A percentile compares a stretch with the other conserved stretches of the same genome.
phyloP scores from a whole-genome alignment of 2,888 invertebrate species.

The Habroteleia sp. region DNA sequence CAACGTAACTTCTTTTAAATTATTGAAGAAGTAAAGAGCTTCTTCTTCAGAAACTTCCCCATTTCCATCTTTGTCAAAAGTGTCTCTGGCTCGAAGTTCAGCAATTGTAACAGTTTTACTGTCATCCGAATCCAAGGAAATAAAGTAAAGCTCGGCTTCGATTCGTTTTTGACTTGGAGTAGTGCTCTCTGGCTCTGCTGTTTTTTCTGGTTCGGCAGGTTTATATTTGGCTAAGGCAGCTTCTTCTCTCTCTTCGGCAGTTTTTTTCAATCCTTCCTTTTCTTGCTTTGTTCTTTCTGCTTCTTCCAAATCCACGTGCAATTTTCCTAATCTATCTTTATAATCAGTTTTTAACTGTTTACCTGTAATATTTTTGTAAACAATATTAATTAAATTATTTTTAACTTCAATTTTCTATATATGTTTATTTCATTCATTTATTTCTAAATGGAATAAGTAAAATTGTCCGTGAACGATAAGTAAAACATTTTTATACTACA shows the following conservation, averaged over 20 bases:
- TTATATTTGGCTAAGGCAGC: conserved; percentile 89
- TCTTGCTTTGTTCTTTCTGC: conserved; percentile 91
- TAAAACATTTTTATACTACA: conserved; percentile 5
- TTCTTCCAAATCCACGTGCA: conserved; percentile 88
- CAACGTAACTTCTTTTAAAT: conserved; percentile 85
- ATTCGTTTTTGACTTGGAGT: conserved; percentile 85
- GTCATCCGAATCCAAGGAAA: conserved; percentile 91
- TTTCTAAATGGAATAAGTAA: too few relatives aligned
- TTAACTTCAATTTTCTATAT: too few relatives aligned
- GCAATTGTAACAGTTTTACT: conserved; percentile 87
- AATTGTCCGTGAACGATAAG: neutral
- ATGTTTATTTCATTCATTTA: too few relatives aligned
- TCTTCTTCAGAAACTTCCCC: conserved; percentile 94
- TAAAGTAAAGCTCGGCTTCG: conserved; percentile 86
- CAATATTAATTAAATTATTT: too few relatives aligned
- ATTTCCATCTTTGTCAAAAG: conserved; percentile 94
- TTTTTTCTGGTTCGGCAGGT: conserved; percentile 83
- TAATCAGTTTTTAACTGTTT: conserved; percentile 88
- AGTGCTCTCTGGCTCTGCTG: conserved; percentile 83
- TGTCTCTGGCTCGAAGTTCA: conserved; percentile 87
- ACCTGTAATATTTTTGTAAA: too few relatives aligned
- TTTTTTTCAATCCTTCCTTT: conserved; percentile 87
- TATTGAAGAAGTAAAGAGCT: conserved; percentile 88
- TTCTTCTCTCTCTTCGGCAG: conserved; percentile 88
- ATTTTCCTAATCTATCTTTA: conserved; percentile 86